Base-by-base conservation (phyloP, 2,113 vertebrate genomes). In the Rallus limicola region DNA sequence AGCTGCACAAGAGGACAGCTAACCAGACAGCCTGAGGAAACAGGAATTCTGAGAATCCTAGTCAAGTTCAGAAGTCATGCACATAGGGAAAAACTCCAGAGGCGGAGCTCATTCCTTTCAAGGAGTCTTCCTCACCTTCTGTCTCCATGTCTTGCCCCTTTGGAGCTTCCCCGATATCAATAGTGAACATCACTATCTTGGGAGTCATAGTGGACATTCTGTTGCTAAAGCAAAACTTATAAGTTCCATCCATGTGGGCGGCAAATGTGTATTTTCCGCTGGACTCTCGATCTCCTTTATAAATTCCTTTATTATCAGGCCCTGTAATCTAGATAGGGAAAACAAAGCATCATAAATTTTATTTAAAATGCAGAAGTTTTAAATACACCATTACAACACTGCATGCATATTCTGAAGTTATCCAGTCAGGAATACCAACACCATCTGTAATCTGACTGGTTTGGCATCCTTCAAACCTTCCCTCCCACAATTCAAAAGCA, bases 121-220 rank as follows among this genome's bases (percentile, higher is more conserved):
- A 64, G 62, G 19, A 20, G n/a, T 14, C 16, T n/a, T 60, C 4
- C 97, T 97, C 97, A 99, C 99, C 99, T 99, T 99, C 99, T 48
- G 99, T 99, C 96, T 99, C 99, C 99, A 99, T 99, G 96, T 99
- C 99, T 28, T 99, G 99, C 67, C 99, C 99, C 97, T 99, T 99
- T 0, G 99, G 99, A 52, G 99, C 99, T 96, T 99, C 99, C 93
- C 99, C 99, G 3, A 99, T 99, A 33, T 99, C 99, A 14, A 99
- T 99, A 88, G 99, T 99, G 98, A 99, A 99, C 99, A 99, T 99
- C 92, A 99, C 99, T 55, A 99, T 99, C 97, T 99, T 99, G 63
- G 99, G 99, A 25, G 99, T 99, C 99, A 99, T 99, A 82, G 99
- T 99, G 58, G 99, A 99, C 99, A 99, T 99, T 97, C 99, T 99